Base-by-base conservation (phyloP, 2,113 vertebrate genomes). In the Ophthalmolycus amberensis region DNA sequence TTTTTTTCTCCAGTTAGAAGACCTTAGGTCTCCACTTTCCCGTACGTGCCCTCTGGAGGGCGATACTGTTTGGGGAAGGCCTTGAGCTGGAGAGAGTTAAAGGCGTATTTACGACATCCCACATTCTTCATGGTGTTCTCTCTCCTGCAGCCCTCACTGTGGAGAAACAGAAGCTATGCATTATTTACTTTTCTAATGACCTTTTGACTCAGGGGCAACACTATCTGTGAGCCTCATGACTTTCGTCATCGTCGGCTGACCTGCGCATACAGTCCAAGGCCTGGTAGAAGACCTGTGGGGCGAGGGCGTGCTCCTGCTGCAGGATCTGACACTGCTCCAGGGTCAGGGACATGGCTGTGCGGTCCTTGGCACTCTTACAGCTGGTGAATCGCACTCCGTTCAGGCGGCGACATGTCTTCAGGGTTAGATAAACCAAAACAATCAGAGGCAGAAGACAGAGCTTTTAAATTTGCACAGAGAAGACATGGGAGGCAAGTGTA, bases 61-160 rank as follows among this genome's bases (percentile, higher is more conserved):
- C 98, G 96, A 94, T 99, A 99, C 94, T 97, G 97, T 95, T 96
- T 99, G 91, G 98, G 98, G 92, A 99, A 99, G 94, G 98, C 97
- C 94, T 98, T 99, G 95, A 99, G 96, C 91, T 99, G 98, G 85
- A 99, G 96, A 75, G 97, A 95, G 94, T 99, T 99, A 95, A 99
- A 99, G 22, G 98, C 98, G 91, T 99, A 99, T 97, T 99, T 99
- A 92, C 98, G 97, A 95, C 98, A 99, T 95, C 98, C 98, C 92
- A 99, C 97, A 91, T 99, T 99, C 96, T 99, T 99, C 98, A 99
- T 99, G 94, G 98, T 99, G 96, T 99, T 99, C 96, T 99, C 98
- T 94, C 98, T 96, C 83, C 98, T 96, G 95, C 98, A 99, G 93
- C 98, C 98, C 96, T 99, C 98, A 83, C 98, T 99, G 95, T 92